A percentile compares a stretch with the other conserved stretches of the same genome.
These are phyloP conservation scores for Oryzias javanicus DNA, from an alignment of 2,113 vertebrate species.

Conservation along the genomic window DNA sequence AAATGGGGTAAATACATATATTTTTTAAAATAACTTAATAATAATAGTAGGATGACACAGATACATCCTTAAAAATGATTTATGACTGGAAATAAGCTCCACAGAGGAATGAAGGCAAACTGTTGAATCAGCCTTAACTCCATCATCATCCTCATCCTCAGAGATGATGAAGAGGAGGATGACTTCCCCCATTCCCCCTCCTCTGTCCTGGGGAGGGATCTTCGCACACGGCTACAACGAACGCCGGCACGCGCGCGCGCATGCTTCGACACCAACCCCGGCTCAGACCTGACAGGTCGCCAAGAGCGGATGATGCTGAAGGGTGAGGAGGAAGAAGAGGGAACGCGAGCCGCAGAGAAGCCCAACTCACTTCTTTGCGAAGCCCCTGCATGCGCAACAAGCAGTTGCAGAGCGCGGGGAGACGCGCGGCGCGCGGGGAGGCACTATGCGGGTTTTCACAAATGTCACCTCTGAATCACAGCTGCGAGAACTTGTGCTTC, in stretches of 20 bases:
- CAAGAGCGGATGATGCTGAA: constrained; percentile 40
- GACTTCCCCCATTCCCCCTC: constrained; percentile 20
- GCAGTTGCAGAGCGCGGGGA: constrained; percentile 30
- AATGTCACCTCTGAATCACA: constrained; percentile 47
- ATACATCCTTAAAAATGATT: background rate
- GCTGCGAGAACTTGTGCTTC: constrained; percentile 34
- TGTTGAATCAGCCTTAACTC: constrained; percentile 52
- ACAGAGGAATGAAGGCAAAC: constrained; percentile 35
- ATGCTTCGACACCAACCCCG: constrained; percentile 19
- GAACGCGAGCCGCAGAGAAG: constrained; percentile 5
- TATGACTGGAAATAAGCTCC: constrained; percentile 32
- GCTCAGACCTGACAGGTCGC: constrained; percentile 45
- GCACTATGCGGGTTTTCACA: constrained; percentile 23
- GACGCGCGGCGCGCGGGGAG: constrained; percentile 1
- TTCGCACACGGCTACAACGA: constrained; percentile 37
- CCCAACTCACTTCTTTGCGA: constrained; percentile 26
- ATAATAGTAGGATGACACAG: too few relatives aligned
- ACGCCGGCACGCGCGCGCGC: constrained; percentile 17
- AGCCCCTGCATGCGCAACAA: constrained; percentile 55
- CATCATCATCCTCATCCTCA: background rate
- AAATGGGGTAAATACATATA: too few relatives aligned
- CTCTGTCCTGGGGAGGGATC: constrained; percentile 57
- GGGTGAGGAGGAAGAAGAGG: background rate
- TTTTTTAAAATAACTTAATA: too few relatives aligned
- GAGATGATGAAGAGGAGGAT: background rate